Evolutionary conservation across 2,797 vertebrate genomes (phyloP).

Genomic region (Pseudocheirus occidentalis): DNA sequence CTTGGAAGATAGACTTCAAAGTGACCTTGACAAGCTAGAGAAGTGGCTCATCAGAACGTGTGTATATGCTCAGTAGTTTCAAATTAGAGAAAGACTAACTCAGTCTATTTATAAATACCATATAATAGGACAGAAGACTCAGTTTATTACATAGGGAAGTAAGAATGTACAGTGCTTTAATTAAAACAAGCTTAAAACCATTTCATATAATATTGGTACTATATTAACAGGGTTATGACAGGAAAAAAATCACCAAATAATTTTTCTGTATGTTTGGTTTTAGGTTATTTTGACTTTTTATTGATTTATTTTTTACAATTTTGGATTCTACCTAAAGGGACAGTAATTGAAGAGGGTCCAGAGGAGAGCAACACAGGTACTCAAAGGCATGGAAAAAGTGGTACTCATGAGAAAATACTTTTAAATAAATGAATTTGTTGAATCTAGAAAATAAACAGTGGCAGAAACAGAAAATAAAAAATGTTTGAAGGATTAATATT

Average conservation of each 20-base stretch:
- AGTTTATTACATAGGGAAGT: background rate
- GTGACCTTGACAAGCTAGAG: background rate
- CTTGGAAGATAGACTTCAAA: background rate
- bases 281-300: background rate
- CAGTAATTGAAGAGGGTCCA: background rate
- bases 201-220: background rate
- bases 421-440: slow-evolving; percentile 16
- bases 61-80: background rate
- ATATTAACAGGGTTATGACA: background rate
- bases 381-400: slow-evolving; percentile 8
- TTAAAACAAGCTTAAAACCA: background rate
- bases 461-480: background rate
- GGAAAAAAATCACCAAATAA: background rate
- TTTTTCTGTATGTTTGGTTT: background rate
- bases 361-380: slow-evolving; percentile 6
- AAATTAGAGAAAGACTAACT: background rate
- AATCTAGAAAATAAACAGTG: background rate
- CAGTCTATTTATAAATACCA: background rate
- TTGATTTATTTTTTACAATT: background rate
- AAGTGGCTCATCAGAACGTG: background rate
- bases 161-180: background rate
- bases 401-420: background rate
- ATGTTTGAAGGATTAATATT: background rate
- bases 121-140: background rate
- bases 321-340: slow-evolving; percentile 3